These are phyloP conservation scores for Leptobrachium leishanense DNA, from an alignment of 2,113 vertebrate species.

Conservation along the genomic window DNA sequence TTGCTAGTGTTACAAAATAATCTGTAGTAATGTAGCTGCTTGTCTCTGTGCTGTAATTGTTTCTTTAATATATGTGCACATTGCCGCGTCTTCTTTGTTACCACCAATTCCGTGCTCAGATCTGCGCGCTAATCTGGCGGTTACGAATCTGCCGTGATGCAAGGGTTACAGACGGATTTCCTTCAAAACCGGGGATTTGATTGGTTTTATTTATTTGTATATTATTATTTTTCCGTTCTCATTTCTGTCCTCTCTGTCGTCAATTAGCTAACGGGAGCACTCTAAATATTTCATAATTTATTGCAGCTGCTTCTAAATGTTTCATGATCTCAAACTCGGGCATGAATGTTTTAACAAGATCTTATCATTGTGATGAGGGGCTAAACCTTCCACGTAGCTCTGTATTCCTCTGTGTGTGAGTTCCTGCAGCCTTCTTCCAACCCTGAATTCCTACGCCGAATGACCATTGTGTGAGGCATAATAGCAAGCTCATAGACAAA, in stretches of 20 bases:
- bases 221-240: conserved; percentile 12
- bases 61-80: neutral
- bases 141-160: neutral
- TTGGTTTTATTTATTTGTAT: conserved; percentile 38
- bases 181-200: neutral
- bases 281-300: conserved; percentile 48
- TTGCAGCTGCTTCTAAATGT: conserved; percentile 47
- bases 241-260: conserved; percentile 28
- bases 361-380: conserved; percentile 6
- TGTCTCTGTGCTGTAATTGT: neutral
- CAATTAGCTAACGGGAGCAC: conserved; percentile 46
- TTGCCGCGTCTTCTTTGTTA: neutral
- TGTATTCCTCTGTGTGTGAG: conserved; percentile 18
- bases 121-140: neutral
- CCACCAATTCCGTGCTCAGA: neutral
- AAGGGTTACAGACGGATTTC: conserved; percentile 22
- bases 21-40: neutral
- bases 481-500: too few species aligned
- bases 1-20: neutral
- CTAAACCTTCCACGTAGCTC: conserved; percentile 3
- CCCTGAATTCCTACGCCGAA: neutral
- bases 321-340: conserved; percentile 43
- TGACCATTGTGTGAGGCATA: too few species aligned
- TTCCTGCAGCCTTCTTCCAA: too few species aligned
- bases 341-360: conserved; percentile 49